Conservation (phyloP, 2,797 vertebrate genomes). For the Picus viridis region DNA sequence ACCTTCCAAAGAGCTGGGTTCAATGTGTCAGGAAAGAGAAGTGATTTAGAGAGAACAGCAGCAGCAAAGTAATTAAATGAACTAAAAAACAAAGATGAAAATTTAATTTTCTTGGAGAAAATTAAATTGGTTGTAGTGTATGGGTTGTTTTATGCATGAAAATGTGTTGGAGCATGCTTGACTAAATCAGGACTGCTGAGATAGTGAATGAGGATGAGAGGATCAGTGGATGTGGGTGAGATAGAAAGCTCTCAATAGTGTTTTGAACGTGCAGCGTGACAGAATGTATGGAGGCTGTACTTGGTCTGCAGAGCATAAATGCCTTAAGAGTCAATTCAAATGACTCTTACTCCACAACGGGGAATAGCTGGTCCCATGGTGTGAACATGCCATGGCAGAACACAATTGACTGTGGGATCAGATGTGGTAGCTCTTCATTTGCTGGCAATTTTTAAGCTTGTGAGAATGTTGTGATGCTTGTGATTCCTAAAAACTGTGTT, state of each 20-base stretch:
- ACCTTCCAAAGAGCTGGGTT: slow-evolving; percentile 19
- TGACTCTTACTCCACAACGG: background rate
- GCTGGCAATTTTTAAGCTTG: slow-evolving; percentile 23
- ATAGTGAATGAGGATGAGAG: slow-evolving; percentile 34
- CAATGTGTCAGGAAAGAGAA: background rate
- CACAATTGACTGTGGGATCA: background rate
- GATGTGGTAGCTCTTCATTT: slow-evolving; percentile 22
- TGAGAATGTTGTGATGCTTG: slow-evolving; percentile 49
- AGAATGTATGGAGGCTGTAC: background rate
- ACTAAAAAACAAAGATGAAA: background rate
- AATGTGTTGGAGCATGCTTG: slow-evolving; percentile 54
- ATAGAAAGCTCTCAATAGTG: background rate
- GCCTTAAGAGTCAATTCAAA: background rate
- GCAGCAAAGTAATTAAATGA: background rate
- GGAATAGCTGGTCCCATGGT: background rate
- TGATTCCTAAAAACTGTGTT: slow-evolving; percentile 40
- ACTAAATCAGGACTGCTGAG: slow-evolving; percentile 24
- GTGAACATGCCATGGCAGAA: background rate
- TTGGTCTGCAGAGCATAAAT: background rate
- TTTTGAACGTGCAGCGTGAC: background rate
- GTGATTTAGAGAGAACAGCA: background rate
- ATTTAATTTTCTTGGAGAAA: slow-evolving; percentile 66
- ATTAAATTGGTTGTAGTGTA: slow-evolving; percentile 50
- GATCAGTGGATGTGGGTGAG: slow-evolving; percentile 12
- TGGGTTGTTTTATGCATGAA: slow-evolving; percentile 58